Evolutionary conservation across 92 coral and sea anemone species (phyloP), one percentile per base, ranked within the genome.

Genomic region (Virgularia gustaviana): DNA sequence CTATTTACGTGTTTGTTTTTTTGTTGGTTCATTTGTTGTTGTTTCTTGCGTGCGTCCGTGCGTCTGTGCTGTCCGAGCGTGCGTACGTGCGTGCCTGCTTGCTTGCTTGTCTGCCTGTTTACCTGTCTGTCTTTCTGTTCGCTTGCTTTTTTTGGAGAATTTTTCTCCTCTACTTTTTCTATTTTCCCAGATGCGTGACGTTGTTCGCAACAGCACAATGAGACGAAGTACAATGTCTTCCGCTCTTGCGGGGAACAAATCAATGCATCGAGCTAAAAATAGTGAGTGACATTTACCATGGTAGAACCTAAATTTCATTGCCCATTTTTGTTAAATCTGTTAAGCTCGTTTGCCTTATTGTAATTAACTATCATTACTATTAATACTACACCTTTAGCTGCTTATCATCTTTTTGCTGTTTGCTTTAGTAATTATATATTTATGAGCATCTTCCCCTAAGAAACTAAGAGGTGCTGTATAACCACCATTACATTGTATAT

Each of bases 101-200:
- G n/a, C n/a, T n/a, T n/a, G n/a, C n/a, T n/a, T n/a, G n/a, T n/a
- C n/a, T n/a, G n/a, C n/a, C n/a, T n/a, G n/a, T n/a, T n/a, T n/a
- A n/a, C n/a, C n/a, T n/a, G n/a, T n/a, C n/a, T n/a, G n/a, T n/a
- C n/a, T n/a, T n/a, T n/a, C n/a, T n/a, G 12, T 67, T 29, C 16
- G 24, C 35, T 28, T 9, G 52, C 28, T 15, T 56, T 15, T 52
- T 72, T n/a, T n/a, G n/a, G n/a, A n/a, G 23, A 53, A 25, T 22
- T 13, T 25, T 13, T 53, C 18, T 53, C 23, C 2, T 18, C 27
- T 2, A 16, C 23, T 16, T 11, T 53, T 53, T 16, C 2, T 13
- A 25, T 16, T 63, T 0, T 63, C 39, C 28, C 33, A 67, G 74
- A 67, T 67, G 74, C 74, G 74, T 42, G 74, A 67, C 18, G 59